A percentile compares a stretch with the other conserved stretches of the same genome.
These are phyloP conservation scores for Shargacucullia verbasci DNA, from an alignment of 2,888 invertebrate genomes.

Conservation along the genomic window DNA sequence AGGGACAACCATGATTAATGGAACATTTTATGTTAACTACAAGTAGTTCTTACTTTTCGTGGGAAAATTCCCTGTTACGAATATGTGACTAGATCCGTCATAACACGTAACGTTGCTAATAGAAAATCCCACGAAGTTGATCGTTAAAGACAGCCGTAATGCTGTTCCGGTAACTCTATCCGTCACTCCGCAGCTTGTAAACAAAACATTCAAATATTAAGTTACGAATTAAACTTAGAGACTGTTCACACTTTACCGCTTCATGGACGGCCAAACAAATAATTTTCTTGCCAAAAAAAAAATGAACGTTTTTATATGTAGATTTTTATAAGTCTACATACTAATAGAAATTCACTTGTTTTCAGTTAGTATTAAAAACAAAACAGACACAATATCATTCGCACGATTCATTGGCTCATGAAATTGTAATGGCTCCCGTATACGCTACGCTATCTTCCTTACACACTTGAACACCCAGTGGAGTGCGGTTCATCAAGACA, in stretches of 20 bases:
- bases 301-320: no score
- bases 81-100: slow-evolving; percentile 3
- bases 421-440: slow-evolving; percentile 4
- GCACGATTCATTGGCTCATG: slow-evolving; percentile 7
- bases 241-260: slow-evolving; percentile 2
- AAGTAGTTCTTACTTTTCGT: slow-evolving; percentile 16
- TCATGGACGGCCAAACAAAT: no score
- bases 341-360: no score
- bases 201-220: slow-evolving; percentile 20
- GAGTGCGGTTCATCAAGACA: no score
- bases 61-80: slow-evolving; percentile 17
- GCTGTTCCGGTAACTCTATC: slow-evolving; percentile 37
- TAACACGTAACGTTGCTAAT: slow-evolving; percentile 11
- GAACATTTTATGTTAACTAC: neutral
- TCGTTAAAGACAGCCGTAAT: slow-evolving; percentile 16
- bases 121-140: slow-evolving; percentile 36
- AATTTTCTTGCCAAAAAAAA: no score
- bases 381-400: no score
- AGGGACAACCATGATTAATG: slow-evolving; percentile 1
- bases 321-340: no score
- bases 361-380: no score
- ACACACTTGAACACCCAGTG: slow-evolving; percentile 6
- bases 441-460: no score
- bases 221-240: slow-evolving; percentile 6
- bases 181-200: slow-evolving; percentile 3